A percentile compares a stretch with the other conserved stretches of the same genome.
Conservation (phyloP, 2,888 invertebrate genomes). For the Coenonympha glycerion region DNA sequence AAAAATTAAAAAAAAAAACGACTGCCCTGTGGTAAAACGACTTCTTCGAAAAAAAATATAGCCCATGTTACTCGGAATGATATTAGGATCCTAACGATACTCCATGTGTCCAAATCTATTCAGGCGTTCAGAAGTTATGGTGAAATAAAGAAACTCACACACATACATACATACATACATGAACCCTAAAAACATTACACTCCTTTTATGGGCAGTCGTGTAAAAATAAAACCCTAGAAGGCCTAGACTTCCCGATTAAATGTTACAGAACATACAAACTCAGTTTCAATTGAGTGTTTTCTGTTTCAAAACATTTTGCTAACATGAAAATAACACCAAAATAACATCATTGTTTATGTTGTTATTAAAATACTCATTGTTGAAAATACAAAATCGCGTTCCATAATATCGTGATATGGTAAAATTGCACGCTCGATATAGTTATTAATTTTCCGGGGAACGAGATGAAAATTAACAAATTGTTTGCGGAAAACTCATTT, state of each 20-base stretch:
- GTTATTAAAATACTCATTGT: not conserved
- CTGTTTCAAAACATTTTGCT: not conserved
- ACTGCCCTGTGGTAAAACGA: no score
- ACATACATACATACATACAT: not conserved
- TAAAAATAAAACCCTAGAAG: no score
- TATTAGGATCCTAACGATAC: no score
- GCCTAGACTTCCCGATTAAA: no score
- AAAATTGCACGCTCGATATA: constrained; percentile 2
- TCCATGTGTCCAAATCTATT: not conserved
- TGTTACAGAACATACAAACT: no score
- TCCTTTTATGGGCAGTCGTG: no score
- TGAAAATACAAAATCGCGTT: not conserved
- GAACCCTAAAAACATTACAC: no score
- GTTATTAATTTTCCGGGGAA: not conserved
- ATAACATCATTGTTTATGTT: not conserved
- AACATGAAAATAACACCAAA: not conserved
- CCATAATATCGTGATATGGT: not conserved
- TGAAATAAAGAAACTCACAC: no score
- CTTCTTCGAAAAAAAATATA: no score
- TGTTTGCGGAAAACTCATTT: constrained; percentile 1
- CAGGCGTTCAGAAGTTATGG: no score
- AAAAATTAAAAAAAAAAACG: no score
- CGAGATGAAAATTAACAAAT: constrained; percentile 3
- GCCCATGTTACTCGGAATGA: no score
- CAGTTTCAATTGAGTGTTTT: not conserved